Percentiles rank a stretch among this genome's conserved stretches.
phyloP scores from a whole-genome alignment of 2,113 vertebrate genomes.

The Sterrhoptilus dennistouni region DNA sequence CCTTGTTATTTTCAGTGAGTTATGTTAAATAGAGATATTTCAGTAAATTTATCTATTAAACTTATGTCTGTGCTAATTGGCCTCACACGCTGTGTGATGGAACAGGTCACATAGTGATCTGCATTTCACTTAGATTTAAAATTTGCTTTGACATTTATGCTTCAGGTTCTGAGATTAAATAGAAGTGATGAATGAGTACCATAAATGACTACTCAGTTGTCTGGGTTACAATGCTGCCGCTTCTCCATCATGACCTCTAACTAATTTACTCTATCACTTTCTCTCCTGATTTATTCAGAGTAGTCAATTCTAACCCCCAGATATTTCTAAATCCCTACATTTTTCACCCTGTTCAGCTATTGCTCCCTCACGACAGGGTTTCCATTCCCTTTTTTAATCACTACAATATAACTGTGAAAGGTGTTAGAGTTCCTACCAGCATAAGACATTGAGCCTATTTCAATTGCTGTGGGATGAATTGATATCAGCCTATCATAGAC shows the following conservation, averaged over 20 bases:
- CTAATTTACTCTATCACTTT: background rate
- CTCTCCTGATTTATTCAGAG: background rate
- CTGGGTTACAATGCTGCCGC: background rate
- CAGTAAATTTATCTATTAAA: constrained; percentile 1
- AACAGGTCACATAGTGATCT: background rate
- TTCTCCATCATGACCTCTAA: background rate
- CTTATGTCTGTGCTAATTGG: background rate
- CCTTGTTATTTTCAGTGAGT: background rate
- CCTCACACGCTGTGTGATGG: background rate
- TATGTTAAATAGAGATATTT: background rate
- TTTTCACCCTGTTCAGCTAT: background rate
- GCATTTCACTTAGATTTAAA: constrained; percentile 5
- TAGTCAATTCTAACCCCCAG: background rate
- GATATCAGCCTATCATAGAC: background rate
- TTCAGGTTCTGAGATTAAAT: constrained; percentile 37
- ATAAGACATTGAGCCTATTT: background rate
- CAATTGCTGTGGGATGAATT: background rate
- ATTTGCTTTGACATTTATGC: constrained; percentile 53
- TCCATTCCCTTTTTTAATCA: background rate
- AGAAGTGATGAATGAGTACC: background rate
- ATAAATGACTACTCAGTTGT: background rate
- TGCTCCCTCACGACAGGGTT: background rate
- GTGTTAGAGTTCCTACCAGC: background rate
- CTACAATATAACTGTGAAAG: background rate
- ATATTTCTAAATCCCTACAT: background rate